Base-by-base conservation (phyloP, 1,140 invertebrate genomes). In the Theocolax elegans region DNA sequence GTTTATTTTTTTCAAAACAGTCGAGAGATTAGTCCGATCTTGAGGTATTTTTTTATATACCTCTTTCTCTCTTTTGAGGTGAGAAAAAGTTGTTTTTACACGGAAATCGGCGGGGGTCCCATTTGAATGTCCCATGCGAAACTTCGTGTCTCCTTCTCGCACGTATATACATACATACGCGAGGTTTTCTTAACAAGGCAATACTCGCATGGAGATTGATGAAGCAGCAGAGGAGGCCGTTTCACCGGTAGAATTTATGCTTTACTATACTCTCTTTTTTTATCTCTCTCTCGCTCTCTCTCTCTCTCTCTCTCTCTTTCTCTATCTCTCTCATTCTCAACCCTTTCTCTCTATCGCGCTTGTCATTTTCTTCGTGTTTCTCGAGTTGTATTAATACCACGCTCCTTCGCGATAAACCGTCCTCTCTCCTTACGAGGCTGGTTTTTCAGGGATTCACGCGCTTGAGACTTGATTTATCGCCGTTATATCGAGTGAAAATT, bases 201-300 rank as follows among this genome's bases (percentile, higher is more conserved):
- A n/a, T n/a, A n/a, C 79, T 74, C 72, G 62, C 59, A 72, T n/a
- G 72, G 79, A 83, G 81, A 84, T 84, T 82, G 81, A 84, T 83
- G 81, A 69, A 73, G 67, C 67, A 10, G 31, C 31, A 6, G 31
- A 6, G 76, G 70, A 78, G 77, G 77, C 76, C 77, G 65, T 72
- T 72, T 74, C 58, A 27, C n/a, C 62, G 44, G 13, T 15, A 17
- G 38, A 46, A 59, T 60, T 64, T 53, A 46, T 58, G 27, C 67
- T 6, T 29, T 29, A 12, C 6, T 38, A 38, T 38, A 38, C 6
- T 38, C 12, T 15, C 15, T 44, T 44, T 44, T 15, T 44, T 44
- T 44, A 6, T 15, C 68, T 62, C 66, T 35, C 66, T 69, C 40
- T 46, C 38, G 3, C 12, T 73, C 68, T 68, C 58, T 49, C 67